Evolutionary conservation across 2,888 invertebrate genomes (phyloP), one percentile per base, ranked within the genome.

Genomic region (Mycalesis mineus): DNA sequence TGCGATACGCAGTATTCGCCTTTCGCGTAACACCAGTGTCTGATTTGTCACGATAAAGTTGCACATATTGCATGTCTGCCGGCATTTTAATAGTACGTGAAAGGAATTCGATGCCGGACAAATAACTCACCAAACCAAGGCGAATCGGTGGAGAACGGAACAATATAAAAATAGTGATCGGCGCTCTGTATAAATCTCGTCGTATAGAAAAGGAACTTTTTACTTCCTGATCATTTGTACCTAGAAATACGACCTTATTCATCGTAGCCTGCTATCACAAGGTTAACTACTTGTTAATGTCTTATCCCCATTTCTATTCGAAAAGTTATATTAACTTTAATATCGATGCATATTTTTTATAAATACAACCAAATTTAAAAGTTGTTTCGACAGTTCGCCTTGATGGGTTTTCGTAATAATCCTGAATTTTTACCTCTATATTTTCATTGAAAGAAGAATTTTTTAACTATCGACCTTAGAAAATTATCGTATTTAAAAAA

Each of bases 381-480:
- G 71, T 69, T 55, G 72, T 73, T 63, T 62, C 66, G 66, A 69
- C 68, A 66, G 55, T 60, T 65, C 53, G 63, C 66, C 68, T 69
- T 68, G 64, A 47, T 63, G 53, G 50, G 58, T 68, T 68, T 67
- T 66, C 60, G 53, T 28, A 65, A 68, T 58, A 54, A 44, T 59
- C 62, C 59, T 65, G 65, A 36, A 48, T 45, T 42, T 36, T 48
- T 37, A 22, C 0, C 4, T 14, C 5, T 40, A 28, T 13, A 4
- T 39, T 28, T 14, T 13, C 2, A 17, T 15, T 11, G 11, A 36
- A 9, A 11, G 11, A 11, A 11, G 36, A 11, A 36, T 36, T 36
- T 36, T 4, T 22, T 5, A 22, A 22, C 22, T 22, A 4, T 5
- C 22, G 2, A 22, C 2, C 22, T 22, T 2, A 22, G 22, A 22